These are phyloP conservation scores for Ganaspis sp. DNA, from an alignment of 1,140 invertebrate species.

Conservation along the genomic window DNA sequence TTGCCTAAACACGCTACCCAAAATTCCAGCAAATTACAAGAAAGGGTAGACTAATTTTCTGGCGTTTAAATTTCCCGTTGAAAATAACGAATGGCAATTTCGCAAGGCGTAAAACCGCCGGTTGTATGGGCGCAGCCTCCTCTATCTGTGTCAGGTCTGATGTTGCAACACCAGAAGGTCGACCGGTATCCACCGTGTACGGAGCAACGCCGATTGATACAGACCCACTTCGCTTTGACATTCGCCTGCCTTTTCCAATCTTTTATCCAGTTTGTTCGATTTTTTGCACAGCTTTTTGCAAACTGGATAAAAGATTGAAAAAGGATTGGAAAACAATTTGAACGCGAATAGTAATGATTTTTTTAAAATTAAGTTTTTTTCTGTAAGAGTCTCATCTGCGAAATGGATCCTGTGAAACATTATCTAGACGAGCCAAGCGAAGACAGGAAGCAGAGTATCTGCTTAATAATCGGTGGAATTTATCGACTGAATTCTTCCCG, in stretches of 20 bases:
- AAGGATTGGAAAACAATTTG: no score
- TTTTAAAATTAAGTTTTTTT: no score
- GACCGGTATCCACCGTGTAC: conserved; percentile 68
- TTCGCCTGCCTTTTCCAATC: conserved; percentile 14
- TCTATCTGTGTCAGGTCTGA: conserved; percentile 74
- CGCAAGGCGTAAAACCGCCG: conserved; percentile 54
- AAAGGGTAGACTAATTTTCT: no score
- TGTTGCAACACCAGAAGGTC: conserved; percentile 75
- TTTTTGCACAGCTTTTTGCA: not conserved
- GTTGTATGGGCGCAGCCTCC: conserved; percentile 60
- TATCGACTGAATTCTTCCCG: conserved; percentile 53
- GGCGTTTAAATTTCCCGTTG: conserved; percentile 48
- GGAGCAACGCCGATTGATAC: conserved; percentile 61
- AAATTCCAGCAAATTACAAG: no score
- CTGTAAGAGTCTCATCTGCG: no score
- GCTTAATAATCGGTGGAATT: conserved; percentile 60
- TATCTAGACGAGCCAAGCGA: conserved; percentile 1
- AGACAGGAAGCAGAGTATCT: conserved; percentile 54
- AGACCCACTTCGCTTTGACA: conserved; percentile 27
- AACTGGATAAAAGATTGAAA: no score
- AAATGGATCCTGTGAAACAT: not conserved
- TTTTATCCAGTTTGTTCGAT: not conserved
- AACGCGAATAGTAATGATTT: no score
- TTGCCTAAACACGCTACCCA: no score
- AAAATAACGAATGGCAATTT: conserved; percentile 47